Percentiles rank a stretch among this genome's conserved stretches.
Conservation (phyloP, 2,113 vertebrate species). For the Cyanoderma ruficeps region DNA sequence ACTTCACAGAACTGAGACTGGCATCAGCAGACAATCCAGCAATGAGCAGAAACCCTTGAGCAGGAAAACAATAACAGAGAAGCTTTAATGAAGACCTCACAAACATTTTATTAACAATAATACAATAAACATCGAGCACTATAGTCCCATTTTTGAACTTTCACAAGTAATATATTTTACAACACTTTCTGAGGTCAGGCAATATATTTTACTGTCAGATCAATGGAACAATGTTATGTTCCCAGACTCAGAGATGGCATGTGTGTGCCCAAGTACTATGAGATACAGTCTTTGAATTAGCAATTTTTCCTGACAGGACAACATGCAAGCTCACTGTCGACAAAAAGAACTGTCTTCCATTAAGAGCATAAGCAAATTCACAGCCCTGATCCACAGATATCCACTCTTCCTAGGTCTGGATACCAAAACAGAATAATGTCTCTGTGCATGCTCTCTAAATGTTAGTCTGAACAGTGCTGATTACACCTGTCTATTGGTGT, state of each 20-base stretch:
- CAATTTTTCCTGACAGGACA: neutral
- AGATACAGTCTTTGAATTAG: neutral
- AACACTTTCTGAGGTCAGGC: neutral
- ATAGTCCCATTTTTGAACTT: neutral
- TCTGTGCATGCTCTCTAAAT: neutral
- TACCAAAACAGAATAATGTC: neutral
- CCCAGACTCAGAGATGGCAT: neutral
- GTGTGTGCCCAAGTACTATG: neutral
- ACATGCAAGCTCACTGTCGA: neutral
- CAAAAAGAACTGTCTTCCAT: neutral
- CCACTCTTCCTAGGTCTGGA: neutral
- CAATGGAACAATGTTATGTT: neutral
- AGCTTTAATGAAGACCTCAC: conserved; percentile 22
- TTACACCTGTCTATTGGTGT: neutral
- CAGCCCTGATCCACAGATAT: neutral
- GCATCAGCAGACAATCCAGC: conserved; percentile 80
- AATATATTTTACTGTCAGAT: neutral
- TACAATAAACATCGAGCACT: neutral
- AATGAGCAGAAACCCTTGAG: conserved; percentile 79
- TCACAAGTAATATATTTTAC: neutral
- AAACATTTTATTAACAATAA: neutral
- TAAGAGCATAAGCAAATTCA: neutral
- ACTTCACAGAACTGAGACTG: conserved; percentile 79
- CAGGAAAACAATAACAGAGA: conserved; percentile 26
- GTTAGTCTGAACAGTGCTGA: neutral